Base-by-base conservation (phyloP, 2,888 invertebrate genomes). In the Gordius sp. region DNA sequence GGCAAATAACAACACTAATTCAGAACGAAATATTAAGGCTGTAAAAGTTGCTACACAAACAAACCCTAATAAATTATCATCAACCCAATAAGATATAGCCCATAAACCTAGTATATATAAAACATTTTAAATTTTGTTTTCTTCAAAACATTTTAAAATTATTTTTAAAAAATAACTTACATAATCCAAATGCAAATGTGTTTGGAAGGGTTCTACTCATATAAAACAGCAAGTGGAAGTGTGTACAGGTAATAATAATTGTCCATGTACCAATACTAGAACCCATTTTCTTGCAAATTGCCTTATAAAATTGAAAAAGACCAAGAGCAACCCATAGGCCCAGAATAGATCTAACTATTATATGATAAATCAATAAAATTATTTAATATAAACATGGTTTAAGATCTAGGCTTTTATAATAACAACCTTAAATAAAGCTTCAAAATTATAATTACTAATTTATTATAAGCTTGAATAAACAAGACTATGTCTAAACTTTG, bases 151-250 rank as follows among this genome's bases (percentile, higher is more conserved):
- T 13, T 33, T 33, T 33, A 33, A 13, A 13, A 33, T 33, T 33
- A 33, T 33, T 33, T 33, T 33, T n/a, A 8, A 33, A 33, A 33
- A 59, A 55, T 57, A 41, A 64, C 71, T 73, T 75, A 89, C 91
- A 87, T 66, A 87, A 71, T 57, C 83, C 81, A 65, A 93, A 70
- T 41, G 82, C 87, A 76, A 93, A 81, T 28, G 81, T 82, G 70
- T 97, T 97, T 58, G 97, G 93, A 64, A 97, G 73, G 13, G 89
- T 80, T 60, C 97, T 76, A 64, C 84, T 83, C 71, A 84, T 76
- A 68, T 97, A 97, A 70, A 86, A 99, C 76, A 91, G 79, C 66
- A 93, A 86, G 71, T 99, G 97, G 69, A 91, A 97, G 69, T 99
- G 97, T 1, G 86, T 79, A 23, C 80, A 76, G 1, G 83, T 85